phyloP scores from a whole-genome alignment of 2,888 invertebrate species.

The Dryococelus australis region DNA sequence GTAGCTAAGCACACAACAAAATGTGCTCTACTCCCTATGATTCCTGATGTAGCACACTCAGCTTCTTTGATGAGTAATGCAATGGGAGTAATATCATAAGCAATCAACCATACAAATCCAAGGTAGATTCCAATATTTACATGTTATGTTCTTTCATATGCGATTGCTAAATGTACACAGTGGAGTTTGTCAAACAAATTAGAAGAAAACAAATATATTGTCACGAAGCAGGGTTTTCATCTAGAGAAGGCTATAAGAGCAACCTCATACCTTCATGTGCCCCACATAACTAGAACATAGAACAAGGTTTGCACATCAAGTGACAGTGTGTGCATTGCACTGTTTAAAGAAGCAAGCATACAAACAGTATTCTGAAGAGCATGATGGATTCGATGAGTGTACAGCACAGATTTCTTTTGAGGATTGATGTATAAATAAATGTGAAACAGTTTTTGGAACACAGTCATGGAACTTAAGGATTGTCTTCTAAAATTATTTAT shows the following conservation, averaged over 20 bases:
- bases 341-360: not conserved
- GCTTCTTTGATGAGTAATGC: not conserved
- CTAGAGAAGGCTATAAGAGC: slow-evolving; percentile 11
- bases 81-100: not conserved
- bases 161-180: not conserved
- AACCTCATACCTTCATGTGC: not conserved
- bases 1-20: slow-evolving; percentile 13
- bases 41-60: slow-evolving; percentile 17
- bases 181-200: not conserved
- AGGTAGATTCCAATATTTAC: not conserved
- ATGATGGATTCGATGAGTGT: not conserved
- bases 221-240: not conserved
- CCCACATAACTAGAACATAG: slow-evolving; percentile 21
- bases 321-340: slow-evolving; percentile 3
- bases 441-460: not conserved
- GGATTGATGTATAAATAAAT: not conserved
- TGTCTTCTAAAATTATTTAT: not conserved
- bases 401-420: not conserved
- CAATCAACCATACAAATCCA: not conserved
- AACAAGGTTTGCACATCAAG: slow-evolving; percentile 18
- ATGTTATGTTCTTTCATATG: not conserved
- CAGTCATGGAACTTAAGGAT: not conserved
- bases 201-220: not conserved
- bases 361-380: not conserved
- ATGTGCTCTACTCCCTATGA: not conserved